Conservation (phyloP, 2,113 vertebrate genomes). For the Scalopus aquaticus region DNA sequence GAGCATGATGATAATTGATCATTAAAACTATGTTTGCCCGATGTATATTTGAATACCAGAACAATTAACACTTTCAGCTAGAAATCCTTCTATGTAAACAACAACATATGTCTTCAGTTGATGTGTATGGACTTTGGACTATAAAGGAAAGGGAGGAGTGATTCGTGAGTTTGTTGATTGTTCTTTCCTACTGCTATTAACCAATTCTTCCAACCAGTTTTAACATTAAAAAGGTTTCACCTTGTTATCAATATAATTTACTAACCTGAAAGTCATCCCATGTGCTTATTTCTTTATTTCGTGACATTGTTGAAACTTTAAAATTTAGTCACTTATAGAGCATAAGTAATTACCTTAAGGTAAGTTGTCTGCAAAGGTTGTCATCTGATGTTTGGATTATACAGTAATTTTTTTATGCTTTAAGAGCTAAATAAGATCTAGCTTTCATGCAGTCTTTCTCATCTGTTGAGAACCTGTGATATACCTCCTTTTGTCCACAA, state of each 20-base stretch:
- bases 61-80: slow-evolving; percentile 13
- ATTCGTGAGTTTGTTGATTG: background rate
- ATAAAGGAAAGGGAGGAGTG: slow-evolving; percentile 10
- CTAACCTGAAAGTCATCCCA: background rate
- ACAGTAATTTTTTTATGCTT: slow-evolving; percentile 18
- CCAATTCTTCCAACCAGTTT: background rate
- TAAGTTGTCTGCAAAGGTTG: background rate
- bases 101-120: background rate
- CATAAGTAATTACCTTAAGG: slow-evolving; percentile 55
- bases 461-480: slow-evolving; percentile 40
- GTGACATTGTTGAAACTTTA: slow-evolving; percentile 33
- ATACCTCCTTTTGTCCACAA: slow-evolving; percentile 64
- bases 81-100: slow-evolving; percentile 39
- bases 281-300: slow-evolving; percentile 19
- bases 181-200: background rate
- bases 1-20: background rate
- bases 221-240: background rate
- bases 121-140: background rate
- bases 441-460: background rate
- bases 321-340: background rate
- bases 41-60: background rate
- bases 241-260: background rate
- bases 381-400: slow-evolving; percentile 44
- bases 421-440: slow-evolving; percentile 11
- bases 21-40: slow-evolving; percentile 5